Evolutionary conservation across 2,888 invertebrate species (phyloP).

Genomic region (Tenthredo amoena): DNA sequence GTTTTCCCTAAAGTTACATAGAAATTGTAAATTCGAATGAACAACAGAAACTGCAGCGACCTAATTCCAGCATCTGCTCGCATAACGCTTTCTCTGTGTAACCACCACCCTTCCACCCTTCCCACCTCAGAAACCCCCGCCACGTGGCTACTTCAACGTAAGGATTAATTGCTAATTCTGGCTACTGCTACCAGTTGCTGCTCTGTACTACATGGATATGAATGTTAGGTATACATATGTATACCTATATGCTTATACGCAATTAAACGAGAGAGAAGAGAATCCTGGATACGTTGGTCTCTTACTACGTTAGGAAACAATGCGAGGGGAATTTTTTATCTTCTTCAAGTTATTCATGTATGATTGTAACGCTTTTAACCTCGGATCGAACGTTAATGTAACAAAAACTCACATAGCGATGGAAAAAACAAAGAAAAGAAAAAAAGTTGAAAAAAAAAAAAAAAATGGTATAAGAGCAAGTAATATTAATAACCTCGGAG

Average conservation of each 20-base stretch:
- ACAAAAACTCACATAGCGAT: constrained; percentile 32
- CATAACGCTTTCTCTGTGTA: constrained; percentile 72
- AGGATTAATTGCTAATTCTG: constrained; percentile 73
- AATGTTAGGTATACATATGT: neutral
- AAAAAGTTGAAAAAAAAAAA: neutral
- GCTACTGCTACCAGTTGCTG: constrained; percentile 72
- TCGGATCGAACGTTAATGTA: constrained; percentile 24
- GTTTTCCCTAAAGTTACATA: neutral
- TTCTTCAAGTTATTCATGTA: neutral
- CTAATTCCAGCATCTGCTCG: constrained; percentile 74
- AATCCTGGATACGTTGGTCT: neutral
- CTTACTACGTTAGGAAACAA: neutral
- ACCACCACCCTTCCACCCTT: constrained; percentile 52
- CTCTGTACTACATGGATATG: neutral
- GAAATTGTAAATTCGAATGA: neutral
- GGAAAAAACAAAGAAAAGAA: constrained; percentile 56
- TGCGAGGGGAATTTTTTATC: neutral
- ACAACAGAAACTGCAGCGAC: constrained; percentile 57
- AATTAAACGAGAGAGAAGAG: neutral
- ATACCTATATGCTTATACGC: neutral
- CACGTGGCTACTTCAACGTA: constrained; percentile 56
- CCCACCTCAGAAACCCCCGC: constrained; percentile 28
- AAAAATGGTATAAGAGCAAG: constrained; percentile 59
- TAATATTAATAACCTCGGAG: constrained; percentile 76
- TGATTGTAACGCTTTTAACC: constrained; percentile 23